Evolutionary conservation across 1,140 invertebrate species (phyloP).

Genomic region (Maniola jurtina): DNA sequence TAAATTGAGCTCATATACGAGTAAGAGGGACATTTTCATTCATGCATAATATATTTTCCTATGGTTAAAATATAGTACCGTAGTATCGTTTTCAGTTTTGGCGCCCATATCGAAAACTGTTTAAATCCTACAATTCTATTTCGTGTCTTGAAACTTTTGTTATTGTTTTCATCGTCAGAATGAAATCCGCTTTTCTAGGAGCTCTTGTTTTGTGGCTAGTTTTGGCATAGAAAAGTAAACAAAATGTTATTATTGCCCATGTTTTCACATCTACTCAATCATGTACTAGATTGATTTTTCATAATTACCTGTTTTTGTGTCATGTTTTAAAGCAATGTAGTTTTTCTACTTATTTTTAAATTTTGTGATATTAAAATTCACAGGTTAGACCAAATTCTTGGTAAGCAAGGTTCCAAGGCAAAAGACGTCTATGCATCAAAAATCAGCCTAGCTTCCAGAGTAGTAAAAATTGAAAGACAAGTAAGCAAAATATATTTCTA

Average conservation of each 20-base stretch:
- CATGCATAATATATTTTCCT: too few species aligned
- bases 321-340: background rate
- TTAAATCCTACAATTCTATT: slow-evolving; percentile 22
- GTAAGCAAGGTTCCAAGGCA: slow-evolving; percentile 94
- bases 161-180: slow-evolving; percentile 37
- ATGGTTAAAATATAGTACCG: too few species aligned
- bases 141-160: slow-evolving; percentile 29
- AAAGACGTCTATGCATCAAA: slow-evolving; percentile 97
- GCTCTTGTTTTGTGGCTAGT: slow-evolving; percentile 28
- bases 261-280: slow-evolving; percentile 35
- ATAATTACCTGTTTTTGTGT: slow-evolving; percentile 21
- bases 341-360: too few species aligned
- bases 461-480: slow-evolving; percentile 97
- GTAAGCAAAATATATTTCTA: slow-evolving; percentile 76
- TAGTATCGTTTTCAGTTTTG: background rate
- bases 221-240: slow-evolving; percentile 37
- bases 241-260: slow-evolving; percentile 35
- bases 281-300: slow-evolving; percentile 23
- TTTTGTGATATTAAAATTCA: slow-evolving; percentile 33
- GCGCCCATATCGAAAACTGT: slow-evolving; percentile 7
- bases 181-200: slow-evolving; percentile 30
- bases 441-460: slow-evolving; percentile 93
- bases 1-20: too few species aligned
- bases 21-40: too few species aligned
- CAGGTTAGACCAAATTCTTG: slow-evolving; percentile 96